Base-by-base conservation (phyloP, 2,888 invertebrate species). In the Epistrophella euchroma region DNA sequence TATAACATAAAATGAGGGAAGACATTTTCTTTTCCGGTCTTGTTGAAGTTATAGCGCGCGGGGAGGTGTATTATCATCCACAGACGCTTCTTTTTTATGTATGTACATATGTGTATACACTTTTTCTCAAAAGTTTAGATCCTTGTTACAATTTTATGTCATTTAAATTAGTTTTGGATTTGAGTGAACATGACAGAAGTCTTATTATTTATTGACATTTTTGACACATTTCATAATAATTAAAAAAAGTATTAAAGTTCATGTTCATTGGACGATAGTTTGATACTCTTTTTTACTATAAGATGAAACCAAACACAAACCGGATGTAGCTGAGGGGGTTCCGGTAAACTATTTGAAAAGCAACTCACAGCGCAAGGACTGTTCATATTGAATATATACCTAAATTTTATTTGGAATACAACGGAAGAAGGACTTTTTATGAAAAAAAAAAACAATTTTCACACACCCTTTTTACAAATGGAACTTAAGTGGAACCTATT, bases 21-120 rank as follows among this genome's bases (percentile, higher is more conserved):
- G 81, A 76, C 81, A 85, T 85, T 80, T 85, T 85, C 85, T 85
- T 85, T 85, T 85, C 85, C 85, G 85, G 85, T 81, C 75, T 72
- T 73, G 75, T 32, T 43, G 68, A 52, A 32, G 22, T 45, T 17
- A 10, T 71, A 5, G 62, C 70, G 56, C 9, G 62, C 70, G 56
- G 70, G 70, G 85, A 77, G 81, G 75, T 81, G 58, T 47, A 66
- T 68, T 74, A 55, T 78, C 66, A 43, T 60, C 80, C 45, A 60
- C 58, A 78, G 70, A 78, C 78, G 78, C 68, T 72, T 56, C 55
- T 75, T 71, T 72, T 52, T 52, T 50, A 40, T 60, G 58, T n/a
- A n/a, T n/a, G n/a, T n/a, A n/a, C n/a, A n/a, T n/a, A n/a, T n/a
- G n/a, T n/a, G n/a, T 76, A 35, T 68, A 52, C 25, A 68, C 25